phyloP scores from a whole-genome alignment of 1,140 invertebrate genomes.

The Drosophila orena region DNA sequence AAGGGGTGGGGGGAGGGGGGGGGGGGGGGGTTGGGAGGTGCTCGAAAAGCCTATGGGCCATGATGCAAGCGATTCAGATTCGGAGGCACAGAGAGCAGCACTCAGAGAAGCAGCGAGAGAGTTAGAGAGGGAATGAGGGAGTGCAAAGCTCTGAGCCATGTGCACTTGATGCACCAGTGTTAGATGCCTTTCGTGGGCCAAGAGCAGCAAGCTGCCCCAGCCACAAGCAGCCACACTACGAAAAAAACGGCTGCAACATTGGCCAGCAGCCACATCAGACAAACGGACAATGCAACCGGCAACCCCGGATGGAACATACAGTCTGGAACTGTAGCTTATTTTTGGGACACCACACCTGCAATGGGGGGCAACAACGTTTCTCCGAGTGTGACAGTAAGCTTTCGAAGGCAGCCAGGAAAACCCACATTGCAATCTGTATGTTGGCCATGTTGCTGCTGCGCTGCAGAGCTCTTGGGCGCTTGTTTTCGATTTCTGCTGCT shows the following conservation, averaged over 20 bases:
- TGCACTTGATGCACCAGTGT: conserved; percentile 62
- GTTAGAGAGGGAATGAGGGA: conserved; percentile 9
- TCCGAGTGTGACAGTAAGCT: conserved; percentile 3
- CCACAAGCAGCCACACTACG: conserved; percentile 37
- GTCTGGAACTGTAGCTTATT: background rate
- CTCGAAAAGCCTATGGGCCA: conserved; percentile 13
- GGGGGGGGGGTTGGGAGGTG: too few relatives aligned
- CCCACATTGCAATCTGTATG: conserved; percentile 44
- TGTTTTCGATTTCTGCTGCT: conserved; percentile 36
- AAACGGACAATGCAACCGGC: conserved; percentile 63
- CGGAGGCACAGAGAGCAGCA: conserved; percentile 4
- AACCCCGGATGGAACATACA: background rate
- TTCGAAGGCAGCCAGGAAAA: conserved; percentile 55
- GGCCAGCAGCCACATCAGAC: conserved; percentile 78
- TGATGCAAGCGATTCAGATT: conserved; percentile 41
- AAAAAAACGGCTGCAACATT: conserved; percentile 79
- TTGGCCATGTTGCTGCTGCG: conserved; percentile 5
- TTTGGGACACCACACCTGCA: background rate
- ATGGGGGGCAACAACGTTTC: too few relatives aligned
- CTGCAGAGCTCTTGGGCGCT: conserved; percentile 19
- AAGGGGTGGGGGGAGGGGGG: too few relatives aligned
- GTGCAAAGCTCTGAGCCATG: conserved; percentile 33
- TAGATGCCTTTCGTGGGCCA: conserved; percentile 60
- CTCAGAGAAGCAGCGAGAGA: conserved; percentile 4
- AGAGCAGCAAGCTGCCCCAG: conserved; percentile 54